Base-by-base conservation (phyloP, 2,797 vertebrate species). In the Strix occidentalis region DNA sequence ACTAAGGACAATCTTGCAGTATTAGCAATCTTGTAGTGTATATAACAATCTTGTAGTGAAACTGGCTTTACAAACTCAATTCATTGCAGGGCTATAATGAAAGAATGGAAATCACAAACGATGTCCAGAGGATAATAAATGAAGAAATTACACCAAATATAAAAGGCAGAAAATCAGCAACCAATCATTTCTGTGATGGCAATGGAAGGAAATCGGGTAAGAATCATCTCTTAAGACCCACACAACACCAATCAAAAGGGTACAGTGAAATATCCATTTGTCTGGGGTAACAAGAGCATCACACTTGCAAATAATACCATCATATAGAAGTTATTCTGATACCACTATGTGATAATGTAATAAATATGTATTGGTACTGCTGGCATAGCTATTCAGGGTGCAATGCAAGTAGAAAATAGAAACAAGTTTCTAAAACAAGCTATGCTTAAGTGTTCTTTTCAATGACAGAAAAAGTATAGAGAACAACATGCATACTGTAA, bases 341-440 rank as follows among this genome's bases (percentile, higher is more conserved):
- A 68, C 5, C 16, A 61, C 60, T 25, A 37, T 6, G 18, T n/a
- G 53, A 78, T 63, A 75, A 95, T 85, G 58, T 16, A 85, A 72
- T 37, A 75, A 69, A 64, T 54, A 87, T 12, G 7, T 68, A 64
- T 35, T 60, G 43, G 50, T 71, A 54, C 23, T 78, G 65, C 71
- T 89, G 50, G 75, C 88, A 92, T 6, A 79, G 58, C 51, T 94
- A 39, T 41, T 92, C 71, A 78, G 78, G 17, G 15, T 71, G 56
- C 18, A 90, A 80, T 41, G 61, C 29, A 85, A 89, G 87, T 1
- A 92, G 61, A 95, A 95, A 97, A 94, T 33, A 91, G 87, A 91
- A 94, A 70, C 61, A 51, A 71, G 57, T 63, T 89, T 89, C 91
- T 87, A 95, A 91, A 96, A 57, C 37, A 78, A 95, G 85, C 61